phyloP scores from a whole-genome alignment of 2,797 vertebrate species.

The Naso thynnoides region DNA sequence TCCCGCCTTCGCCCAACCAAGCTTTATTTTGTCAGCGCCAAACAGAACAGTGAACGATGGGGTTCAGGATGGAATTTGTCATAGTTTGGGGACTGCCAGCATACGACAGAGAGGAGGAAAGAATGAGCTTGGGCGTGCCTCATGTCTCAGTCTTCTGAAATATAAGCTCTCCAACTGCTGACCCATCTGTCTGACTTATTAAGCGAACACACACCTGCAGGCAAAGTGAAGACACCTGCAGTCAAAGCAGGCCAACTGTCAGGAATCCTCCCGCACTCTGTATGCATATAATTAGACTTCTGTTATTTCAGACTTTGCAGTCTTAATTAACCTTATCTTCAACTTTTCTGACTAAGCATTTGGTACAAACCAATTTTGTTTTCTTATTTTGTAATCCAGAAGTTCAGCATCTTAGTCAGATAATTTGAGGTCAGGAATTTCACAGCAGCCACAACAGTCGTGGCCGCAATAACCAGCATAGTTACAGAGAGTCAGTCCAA shows the following conservation, averaged over 20 bases:
- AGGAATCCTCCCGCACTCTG: constrained; percentile 34
- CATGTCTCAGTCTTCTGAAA: constrained; percentile 62
- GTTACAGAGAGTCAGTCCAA: too few relatives aligned
- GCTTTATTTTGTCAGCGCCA: constrained; percentile 61
- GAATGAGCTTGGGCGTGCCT: constrained; percentile 31
- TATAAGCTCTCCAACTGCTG: constrained; percentile 55
- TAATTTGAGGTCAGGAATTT: not conserved
- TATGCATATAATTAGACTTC: constrained; percentile 22
- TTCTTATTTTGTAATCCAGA: constrained; percentile 5
- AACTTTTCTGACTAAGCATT: constrained; percentile 16
- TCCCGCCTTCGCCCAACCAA: constrained; percentile 9
- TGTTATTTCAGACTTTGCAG: constrained; percentile 22
- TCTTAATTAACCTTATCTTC: constrained; percentile 47
- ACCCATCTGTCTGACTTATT: constrained; percentile 64
- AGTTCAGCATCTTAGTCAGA: not conserved
- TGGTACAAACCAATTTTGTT: constrained; percentile 4
- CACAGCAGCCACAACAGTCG: too few relatives aligned
- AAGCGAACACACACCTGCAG: constrained; percentile 54
- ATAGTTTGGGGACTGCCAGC: constrained; percentile 59
- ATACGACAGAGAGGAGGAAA: constrained; percentile 18
- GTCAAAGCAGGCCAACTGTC: constrained; percentile 48
- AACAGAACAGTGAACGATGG: constrained; percentile 75
- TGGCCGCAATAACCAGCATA: too few relatives aligned
- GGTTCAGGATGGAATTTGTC: constrained; percentile 60
- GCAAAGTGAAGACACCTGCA: constrained; percentile 50